Percentiles rank a stretch among this genome's conserved stretches.
Conservation (phyloP, 1,140 invertebrate species). For the Stegodyphus mimosarum region DNA sequence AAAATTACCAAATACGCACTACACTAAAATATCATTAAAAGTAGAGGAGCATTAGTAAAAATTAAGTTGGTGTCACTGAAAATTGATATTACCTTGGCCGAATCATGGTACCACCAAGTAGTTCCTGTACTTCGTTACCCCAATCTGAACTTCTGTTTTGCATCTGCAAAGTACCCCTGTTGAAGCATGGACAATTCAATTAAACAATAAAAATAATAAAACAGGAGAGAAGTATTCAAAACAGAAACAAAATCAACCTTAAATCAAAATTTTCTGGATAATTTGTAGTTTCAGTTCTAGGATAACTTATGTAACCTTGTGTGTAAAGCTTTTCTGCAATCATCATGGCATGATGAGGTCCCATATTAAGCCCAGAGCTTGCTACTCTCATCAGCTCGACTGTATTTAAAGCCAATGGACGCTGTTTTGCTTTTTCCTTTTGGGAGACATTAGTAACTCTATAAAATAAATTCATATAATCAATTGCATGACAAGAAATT, state of each 20-base stretch:
- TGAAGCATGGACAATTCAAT: conserved; percentile 60
- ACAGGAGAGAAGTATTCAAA: neutral
- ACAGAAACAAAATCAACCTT: conserved; percentile 73
- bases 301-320: conserved; percentile 95
- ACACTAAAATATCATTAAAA: too few species aligned
- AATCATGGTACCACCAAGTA: conserved; percentile 75
- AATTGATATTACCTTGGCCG: conserved; percentile 72
- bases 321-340: conserved; percentile 92
- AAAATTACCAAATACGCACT: too few species aligned
- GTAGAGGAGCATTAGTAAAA: too few species aligned
- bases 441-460: conserved; percentile 76
- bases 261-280: conserved; percentile 97
- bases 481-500: neutral
- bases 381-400: conserved; percentile 96
- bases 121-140: conserved; percentile 79
- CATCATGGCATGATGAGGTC: conserved; percentile 96
- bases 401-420: conserved; percentile 94
- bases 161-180: conserved; percentile 78
- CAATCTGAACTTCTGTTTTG: conserved; percentile 81
- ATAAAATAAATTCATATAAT: neutral
- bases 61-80: neutral
- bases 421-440: conserved; percentile 84
- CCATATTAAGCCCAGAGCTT: conserved; percentile 92
- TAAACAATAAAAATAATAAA: neutral
- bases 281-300: conserved; percentile 94